phyloP scores from a whole-genome alignment of 2,888 invertebrate species.

The Limnephilus marmoratus region DNA sequence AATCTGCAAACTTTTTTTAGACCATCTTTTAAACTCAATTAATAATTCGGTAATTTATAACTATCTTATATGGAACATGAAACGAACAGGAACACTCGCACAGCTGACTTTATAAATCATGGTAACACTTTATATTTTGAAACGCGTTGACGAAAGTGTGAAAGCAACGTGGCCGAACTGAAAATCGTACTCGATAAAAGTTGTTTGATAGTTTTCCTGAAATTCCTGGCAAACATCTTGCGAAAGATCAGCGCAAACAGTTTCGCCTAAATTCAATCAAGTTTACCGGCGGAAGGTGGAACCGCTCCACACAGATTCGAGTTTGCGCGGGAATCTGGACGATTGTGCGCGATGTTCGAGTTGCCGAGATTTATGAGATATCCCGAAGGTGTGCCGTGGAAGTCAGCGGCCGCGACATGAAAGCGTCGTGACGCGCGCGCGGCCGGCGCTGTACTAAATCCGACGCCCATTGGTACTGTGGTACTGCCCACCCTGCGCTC shows the following conservation, averaged over 20 bases:
- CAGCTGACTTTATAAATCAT: background rate
- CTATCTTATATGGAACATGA: background rate
- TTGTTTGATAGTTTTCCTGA: background rate
- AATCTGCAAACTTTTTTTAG: background rate
- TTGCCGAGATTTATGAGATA: slow-evolving; percentile 21
- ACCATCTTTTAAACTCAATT: background rate
- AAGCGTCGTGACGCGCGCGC: slow-evolving; percentile 71
- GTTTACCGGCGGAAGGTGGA: background rate
- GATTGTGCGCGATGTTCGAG: background rate
- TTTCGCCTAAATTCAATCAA: slow-evolving; percentile 32
- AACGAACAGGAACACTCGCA: background rate
- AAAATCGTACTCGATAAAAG: background rate
- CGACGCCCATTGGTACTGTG: slow-evolving; percentile 9
- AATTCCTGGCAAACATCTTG: slow-evolving; percentile 20
- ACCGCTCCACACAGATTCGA: slow-evolving; percentile 10
- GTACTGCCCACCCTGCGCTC: slow-evolving; percentile 46
- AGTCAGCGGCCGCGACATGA: slow-evolving; percentile 67
- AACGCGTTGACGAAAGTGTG: background rate
- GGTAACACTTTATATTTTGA: background rate
- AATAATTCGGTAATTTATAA: background rate
- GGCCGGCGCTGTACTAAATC: slow-evolving; percentile 64
- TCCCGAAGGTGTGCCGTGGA: slow-evolving; percentile 31
- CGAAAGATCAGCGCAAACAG: background rate
- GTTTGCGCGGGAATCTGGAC: slow-evolving; percentile 25
- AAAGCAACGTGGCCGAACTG: background rate